Conservation (phyloP, 2,888 invertebrate genomes). For the Theretra japonica region DNA sequence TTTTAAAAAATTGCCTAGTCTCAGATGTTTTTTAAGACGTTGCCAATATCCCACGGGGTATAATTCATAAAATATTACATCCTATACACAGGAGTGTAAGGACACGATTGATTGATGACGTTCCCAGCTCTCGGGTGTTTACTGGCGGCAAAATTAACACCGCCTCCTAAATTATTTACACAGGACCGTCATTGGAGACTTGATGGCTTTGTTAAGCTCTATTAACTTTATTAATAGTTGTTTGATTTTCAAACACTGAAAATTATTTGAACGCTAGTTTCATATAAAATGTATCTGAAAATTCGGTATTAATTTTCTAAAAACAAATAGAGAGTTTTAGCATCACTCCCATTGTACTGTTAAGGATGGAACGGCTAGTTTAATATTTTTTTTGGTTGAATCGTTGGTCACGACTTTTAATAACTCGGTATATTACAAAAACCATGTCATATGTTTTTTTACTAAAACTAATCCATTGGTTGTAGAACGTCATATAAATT, state of each 20-base stretch:
- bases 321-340: too few species aligned
- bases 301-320: not conserved
- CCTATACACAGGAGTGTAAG: not conserved
- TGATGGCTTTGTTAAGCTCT: slow-evolving; percentile 6
- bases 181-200: slow-evolving; percentile 5
- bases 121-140: not conserved
- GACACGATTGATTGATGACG: slow-evolving; percentile 18
- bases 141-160: slow-evolving; percentile 12
- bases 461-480: too few species aligned
- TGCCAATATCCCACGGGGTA: not conserved
- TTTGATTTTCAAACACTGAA: not conserved
- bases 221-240: not conserved
- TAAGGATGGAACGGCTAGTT: too few species aligned
- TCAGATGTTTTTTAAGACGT: too few species aligned
- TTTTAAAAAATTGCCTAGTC: too few species aligned
- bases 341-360: too few species aligned
- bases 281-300: not conserved
- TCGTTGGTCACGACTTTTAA: too few species aligned
- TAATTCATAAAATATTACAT: not conserved
- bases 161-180: slow-evolving; percentile 8
- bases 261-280: not conserved
- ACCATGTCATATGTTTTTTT: too few species aligned
- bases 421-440: too few species aligned
- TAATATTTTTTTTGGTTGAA: too few species aligned
- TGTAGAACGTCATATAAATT: too few species aligned